Percentiles rank a stretch among this genome's conserved stretches.
phyloP scores from a whole-genome alignment of 2,888 invertebrate species.

The Iphiclides podalirius region DNA sequence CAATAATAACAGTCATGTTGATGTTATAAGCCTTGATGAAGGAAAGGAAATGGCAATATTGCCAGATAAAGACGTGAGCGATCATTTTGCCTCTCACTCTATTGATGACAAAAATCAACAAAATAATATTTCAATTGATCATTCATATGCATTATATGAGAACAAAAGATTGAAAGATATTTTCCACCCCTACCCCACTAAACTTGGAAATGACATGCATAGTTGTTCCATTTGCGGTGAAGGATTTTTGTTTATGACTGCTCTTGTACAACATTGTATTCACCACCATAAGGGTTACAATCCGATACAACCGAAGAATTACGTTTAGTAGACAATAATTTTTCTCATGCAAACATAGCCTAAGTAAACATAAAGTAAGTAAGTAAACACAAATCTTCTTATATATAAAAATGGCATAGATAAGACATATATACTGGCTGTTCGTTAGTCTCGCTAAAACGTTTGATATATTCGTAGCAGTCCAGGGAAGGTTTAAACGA shows the following conservation, averaged over 20 bases:
- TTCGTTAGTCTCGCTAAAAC: too few relatives aligned
- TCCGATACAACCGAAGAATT: slow-evolving; percentile 30
- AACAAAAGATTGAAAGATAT: slow-evolving; percentile 43
- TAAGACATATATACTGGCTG: too few relatives aligned
- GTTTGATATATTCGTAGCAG: too few relatives aligned
- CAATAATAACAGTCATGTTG: slow-evolving; percentile 52
- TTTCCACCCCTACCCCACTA: slow-evolving; percentile 41
- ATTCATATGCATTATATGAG: slow-evolving; percentile 18
- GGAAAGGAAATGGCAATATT: slow-evolving; percentile 49
- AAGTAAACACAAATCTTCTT: too few relatives aligned
- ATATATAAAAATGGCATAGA: too few relatives aligned
- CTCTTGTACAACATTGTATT: slow-evolving; percentile 55
- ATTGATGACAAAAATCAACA: slow-evolving; percentile 42
- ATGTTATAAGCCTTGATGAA: slow-evolving; percentile 62
- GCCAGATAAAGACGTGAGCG: slow-evolving; percentile 40
- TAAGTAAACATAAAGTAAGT: too few relatives aligned
- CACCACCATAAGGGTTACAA: slow-evolving; percentile 52
- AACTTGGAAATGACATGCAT: slow-evolving; percentile 39
- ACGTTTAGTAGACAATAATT: too few relatives aligned
- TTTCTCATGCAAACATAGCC: too few relatives aligned
- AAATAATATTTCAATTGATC: slow-evolving; percentile 34
- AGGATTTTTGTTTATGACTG: slow-evolving; percentile 52
- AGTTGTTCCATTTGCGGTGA: slow-evolving; percentile 58
- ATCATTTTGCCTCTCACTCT: slow-evolving; percentile 45
- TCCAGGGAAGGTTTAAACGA: too few relatives aligned